Evolutionary conservation across 1,140 invertebrate genomes (phyloP), one percentile per base, ranked within the genome.

Genomic region (Heterodera schachtii): DNA sequence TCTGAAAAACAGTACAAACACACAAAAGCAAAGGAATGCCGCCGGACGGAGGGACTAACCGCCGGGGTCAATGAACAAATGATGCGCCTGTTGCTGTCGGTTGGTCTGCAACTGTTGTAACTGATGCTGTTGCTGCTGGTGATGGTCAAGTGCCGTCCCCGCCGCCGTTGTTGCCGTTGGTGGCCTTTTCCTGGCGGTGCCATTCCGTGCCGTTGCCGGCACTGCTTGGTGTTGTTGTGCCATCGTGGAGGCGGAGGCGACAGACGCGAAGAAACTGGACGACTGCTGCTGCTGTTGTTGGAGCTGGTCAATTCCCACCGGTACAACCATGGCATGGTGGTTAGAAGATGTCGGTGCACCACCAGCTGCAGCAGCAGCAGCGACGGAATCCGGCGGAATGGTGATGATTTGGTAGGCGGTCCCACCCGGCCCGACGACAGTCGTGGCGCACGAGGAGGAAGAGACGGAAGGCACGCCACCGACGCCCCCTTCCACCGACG

Each of bases 331-430:
- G 70, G 70, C 31, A 31, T 31, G 31, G 31, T 31, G 31, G 31
- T 31, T 31, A 1, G 31, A 31, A 31, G 31, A 31, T 31, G 31
- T 31, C 31, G 31, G 31, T 31, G 31, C 31, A 31, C 0, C 31
- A 31, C 31, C 31, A 31, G 31, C 31, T 31, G 31, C 31, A 31
- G 31, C 31, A 31, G 31, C 31, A 31, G 31, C 31, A 31, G 31
- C 31, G 31, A 31, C 31, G 31, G 31, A 31, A 1, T 31, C 49
- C 49, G 49, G 47, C 73, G 44, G 75, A 76, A 76, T 31, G 75
- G 43, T 76, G 21, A 76, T 76, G 52, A 76, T 60, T 47, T 76
- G 75, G 64, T 76, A 76, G 19, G 75, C n/a, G 47, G 31, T 31
- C 31, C 31, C 31, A 31, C 31, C 31, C 31, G 31, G 31, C 31